These are phyloP conservation scores for Mesoligia furuncula DNA, from an alignment of 2,888 invertebrate species.

Conservation along the genomic window DNA sequence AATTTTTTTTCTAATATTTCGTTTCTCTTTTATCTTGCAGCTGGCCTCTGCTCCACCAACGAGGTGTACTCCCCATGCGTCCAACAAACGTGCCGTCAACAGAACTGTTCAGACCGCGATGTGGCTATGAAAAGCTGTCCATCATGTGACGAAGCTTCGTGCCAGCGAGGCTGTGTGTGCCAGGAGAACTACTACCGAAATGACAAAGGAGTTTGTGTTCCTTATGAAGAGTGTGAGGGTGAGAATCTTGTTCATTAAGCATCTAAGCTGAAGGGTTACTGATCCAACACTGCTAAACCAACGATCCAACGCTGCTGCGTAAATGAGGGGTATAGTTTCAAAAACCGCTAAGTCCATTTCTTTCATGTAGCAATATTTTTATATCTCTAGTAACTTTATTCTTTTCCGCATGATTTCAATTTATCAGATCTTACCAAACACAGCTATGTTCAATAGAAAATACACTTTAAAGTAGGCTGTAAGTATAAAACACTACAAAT, in stretches of 20 bases:
- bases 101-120: constrained; percentile 46
- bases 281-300: background rate
- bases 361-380: no score
- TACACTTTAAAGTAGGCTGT: no score
- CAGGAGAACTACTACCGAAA: constrained; percentile 56
- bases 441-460: no score
- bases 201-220: constrained; percentile 46
- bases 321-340: no score
- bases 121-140: constrained; percentile 28
- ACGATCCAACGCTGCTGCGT: no score
- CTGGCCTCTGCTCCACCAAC: constrained; percentile 58
- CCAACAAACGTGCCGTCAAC: constrained; percentile 42
- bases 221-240: constrained; percentile 55
- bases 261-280: background rate
- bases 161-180: constrained; percentile 57
- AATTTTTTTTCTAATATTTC: no score
- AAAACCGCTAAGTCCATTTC: no score
- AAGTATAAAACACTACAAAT: no score
- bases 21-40: no score
- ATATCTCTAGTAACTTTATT: background rate
- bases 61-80: constrained; percentile 50
- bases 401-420: no score
- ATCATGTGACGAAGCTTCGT: background rate
- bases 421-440: no score
- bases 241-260: background rate